phyloP scores from a whole-genome alignment of 2,888 invertebrate species.

The Margaritifera margaritifera region DNA sequence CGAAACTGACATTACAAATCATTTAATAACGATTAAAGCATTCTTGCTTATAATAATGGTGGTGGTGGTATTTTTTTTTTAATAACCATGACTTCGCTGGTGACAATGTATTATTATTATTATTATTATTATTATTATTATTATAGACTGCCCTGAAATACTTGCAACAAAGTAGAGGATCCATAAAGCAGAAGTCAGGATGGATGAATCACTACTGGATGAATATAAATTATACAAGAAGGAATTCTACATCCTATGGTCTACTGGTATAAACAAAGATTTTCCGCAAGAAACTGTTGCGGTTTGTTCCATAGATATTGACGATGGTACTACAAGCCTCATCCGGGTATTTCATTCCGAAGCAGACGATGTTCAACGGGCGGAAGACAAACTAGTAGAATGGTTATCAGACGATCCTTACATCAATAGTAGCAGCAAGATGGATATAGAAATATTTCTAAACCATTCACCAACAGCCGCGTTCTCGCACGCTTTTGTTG shows the following conservation, averaged over 20 bases:
- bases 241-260: slow-evolving; percentile 31
- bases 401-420: slow-evolving; percentile 25
- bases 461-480: slow-evolving; percentile 20
- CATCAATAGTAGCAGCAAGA: slow-evolving; percentile 8
- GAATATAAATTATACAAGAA: slow-evolving; percentile 14
- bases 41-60: too few species aligned
- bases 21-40: too few species aligned
- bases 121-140: too few species aligned
- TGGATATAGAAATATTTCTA: slow-evolving; percentile 23
- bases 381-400: slow-evolving; percentile 25
- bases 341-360: slow-evolving; percentile 19
- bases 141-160: too few species aligned
- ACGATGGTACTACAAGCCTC: slow-evolving; percentile 17
- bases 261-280: slow-evolving; percentile 17
- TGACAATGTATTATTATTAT: too few species aligned
- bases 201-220: background rate
- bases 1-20: too few species aligned
- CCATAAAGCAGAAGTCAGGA: too few species aligned
- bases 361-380: slow-evolving; percentile 8
- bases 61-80: too few species aligned
- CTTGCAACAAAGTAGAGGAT: too few species aligned
- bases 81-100: too few species aligned
- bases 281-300: slow-evolving; percentile 17
- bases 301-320: slow-evolving; percentile 14
- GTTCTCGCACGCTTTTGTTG: slow-evolving; percentile 23